Evolutionary conservation across 2,113 vertebrate genomes (phyloP).

Genomic region (Xiphorhynchus elegans): DNA sequence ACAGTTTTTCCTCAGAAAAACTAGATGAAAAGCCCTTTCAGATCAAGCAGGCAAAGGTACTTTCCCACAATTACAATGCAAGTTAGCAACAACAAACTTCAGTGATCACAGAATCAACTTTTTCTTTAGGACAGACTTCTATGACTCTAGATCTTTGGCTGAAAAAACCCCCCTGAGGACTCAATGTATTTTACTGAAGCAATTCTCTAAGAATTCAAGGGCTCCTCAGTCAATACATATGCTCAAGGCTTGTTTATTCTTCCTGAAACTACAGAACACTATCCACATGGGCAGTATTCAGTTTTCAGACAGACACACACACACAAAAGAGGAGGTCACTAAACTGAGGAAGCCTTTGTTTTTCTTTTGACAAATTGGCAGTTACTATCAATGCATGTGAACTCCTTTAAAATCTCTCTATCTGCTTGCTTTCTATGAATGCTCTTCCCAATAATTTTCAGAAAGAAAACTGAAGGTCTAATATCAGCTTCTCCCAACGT

Average conservation of each 20-base stretch:
- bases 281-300: neutral
- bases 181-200: neutral
- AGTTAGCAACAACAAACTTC: neutral
- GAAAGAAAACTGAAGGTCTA: neutral
- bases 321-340: neutral
- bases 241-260: neutral
- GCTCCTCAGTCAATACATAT: neutral
- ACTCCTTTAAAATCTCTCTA: neutral
- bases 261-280: neutral
- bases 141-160: neutral
- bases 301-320: neutral
- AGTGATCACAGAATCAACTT: neutral
- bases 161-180: neutral
- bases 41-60: neutral
- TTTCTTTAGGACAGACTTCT: neutral
- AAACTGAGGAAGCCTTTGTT: neutral
- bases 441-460: neutral
- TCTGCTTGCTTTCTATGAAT: neutral
- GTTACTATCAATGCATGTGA: neutral
- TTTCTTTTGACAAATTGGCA: neutral
- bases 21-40: neutral
- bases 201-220: constrained; percentile 18
- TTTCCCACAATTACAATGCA: constrained; percentile 23
- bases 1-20: neutral
- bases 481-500: neutral